Percentiles rank a stretch among this genome's conserved stretches.
These are phyloP conservation scores for Hoplostethus atlanticus DNA, from an alignment of 2,797 vertebrate species.

Conservation along the genomic window DNA sequence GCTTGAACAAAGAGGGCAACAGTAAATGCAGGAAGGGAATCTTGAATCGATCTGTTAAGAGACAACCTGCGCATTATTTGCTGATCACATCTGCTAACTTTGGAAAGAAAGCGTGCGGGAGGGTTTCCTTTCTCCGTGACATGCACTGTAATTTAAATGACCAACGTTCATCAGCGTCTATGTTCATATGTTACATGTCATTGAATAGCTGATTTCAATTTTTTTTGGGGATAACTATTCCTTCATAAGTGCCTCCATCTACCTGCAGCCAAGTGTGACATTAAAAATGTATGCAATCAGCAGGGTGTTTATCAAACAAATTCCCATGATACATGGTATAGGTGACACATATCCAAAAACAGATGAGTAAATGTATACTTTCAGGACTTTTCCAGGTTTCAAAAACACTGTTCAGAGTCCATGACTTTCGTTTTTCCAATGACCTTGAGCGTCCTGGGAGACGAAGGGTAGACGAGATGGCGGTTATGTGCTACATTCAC, in stretches of 20 bases:
- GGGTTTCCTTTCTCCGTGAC: too few relatives aligned
- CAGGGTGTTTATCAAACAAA: not conserved
- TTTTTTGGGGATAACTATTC: slow-evolving; percentile 4
- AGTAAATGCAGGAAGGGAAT: too few relatives aligned
- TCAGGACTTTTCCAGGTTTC: slow-evolving; percentile 8
- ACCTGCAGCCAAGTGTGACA: slow-evolving; percentile 13
- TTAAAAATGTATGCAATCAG: not conserved
- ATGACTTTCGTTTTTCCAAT: not conserved
- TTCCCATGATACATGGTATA: not conserved
- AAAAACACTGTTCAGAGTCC: not conserved
- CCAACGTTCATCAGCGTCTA: too few relatives aligned
- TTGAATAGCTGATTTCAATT: too few relatives aligned
- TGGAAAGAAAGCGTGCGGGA: too few relatives aligned
- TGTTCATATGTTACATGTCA: too few relatives aligned
- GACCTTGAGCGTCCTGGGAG: slow-evolving; percentile 30
- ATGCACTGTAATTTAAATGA: too few relatives aligned
- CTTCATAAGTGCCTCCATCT: not conserved
- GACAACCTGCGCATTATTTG: too few relatives aligned
- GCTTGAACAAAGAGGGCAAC: not conserved
- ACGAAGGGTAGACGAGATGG: slow-evolving; percentile 3
- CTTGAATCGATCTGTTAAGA: too few relatives aligned
- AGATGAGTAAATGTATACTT: not conserved
- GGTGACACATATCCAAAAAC: not conserved
- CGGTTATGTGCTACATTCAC: slow-evolving; percentile 60
- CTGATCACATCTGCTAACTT: too few relatives aligned